A percentile compares a stretch with the other conserved stretches of the same genome.
These are phyloP conservation scores for Hexactinellida sp. DNA, from an alignment of 37 sponge, comb jelly and placozoan species.

Conservation along the genomic window DNA sequence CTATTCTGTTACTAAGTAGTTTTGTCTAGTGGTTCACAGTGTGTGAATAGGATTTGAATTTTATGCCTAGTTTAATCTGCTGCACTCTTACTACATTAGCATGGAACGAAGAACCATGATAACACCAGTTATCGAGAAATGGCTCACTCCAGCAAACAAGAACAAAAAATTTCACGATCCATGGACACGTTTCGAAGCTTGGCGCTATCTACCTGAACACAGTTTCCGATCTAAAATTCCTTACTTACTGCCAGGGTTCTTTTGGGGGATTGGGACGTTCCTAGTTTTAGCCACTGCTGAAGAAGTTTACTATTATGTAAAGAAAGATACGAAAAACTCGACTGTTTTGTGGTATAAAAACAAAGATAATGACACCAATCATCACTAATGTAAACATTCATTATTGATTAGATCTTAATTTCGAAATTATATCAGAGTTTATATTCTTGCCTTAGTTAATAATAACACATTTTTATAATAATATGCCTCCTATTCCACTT, in stretches of 20 bases:
- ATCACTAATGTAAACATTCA: neutral
- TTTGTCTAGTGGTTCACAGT: too few relatives aligned
- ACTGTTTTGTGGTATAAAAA: neutral
- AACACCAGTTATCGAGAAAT: neutral
- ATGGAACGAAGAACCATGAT: neutral
- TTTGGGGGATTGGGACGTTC: slow-evolving; percentile 60
- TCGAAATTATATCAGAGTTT: too few relatives aligned
- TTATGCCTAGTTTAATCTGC: too few relatives aligned
- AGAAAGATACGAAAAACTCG: neutral
- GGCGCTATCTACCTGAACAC: slow-evolving; percentile 13
- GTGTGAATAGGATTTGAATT: too few relatives aligned
- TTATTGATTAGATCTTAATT: too few relatives aligned
- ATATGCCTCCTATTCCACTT: too few relatives aligned
- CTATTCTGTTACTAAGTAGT: too few relatives aligned
- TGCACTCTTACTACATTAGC: neutral
- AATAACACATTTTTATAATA: too few relatives aligned
- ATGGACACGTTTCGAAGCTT: neutral
- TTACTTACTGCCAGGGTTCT: slow-evolving; percentile 52
- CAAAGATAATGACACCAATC: neutral
- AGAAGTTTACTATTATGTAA: slow-evolving; percentile 44
- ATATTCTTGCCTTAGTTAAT: too few relatives aligned
- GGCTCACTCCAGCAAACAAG: neutral
- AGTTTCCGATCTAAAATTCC: neutral
- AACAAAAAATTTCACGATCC: slow-evolving; percentile 9
- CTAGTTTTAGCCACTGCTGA: slow-evolving; percentile 49